Conservation (phyloP, 2,113 vertebrate genomes). For the Ariopsis seemanni region DNA sequence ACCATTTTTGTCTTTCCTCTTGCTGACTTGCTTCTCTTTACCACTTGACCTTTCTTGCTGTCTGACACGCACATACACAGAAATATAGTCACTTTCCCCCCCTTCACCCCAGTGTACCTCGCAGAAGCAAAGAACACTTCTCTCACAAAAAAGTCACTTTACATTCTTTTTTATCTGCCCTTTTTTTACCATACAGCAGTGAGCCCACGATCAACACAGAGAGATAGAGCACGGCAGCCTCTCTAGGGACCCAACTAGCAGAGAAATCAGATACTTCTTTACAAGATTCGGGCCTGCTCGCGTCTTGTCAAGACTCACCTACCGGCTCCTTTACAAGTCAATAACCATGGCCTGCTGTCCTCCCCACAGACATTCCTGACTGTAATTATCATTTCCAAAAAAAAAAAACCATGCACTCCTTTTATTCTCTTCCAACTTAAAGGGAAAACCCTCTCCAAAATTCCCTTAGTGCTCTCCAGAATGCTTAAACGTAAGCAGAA, state of each 20-base stretch:
- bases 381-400: conserved; percentile 58
- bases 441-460: conserved; percentile 5
- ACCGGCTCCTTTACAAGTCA: conserved; percentile 73
- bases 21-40: conserved; percentile 84
- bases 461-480: neutral
- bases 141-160: conserved; percentile 79
- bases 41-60: conserved; percentile 78
- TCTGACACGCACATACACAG: conserved; percentile 68
- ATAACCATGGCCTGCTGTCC: conserved; percentile 68
- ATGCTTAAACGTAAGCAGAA: conserved; percentile 43
- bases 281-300: conserved; percentile 68
- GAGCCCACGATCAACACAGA: conserved; percentile 76
- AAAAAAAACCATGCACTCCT: conserved; percentile 52
- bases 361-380: conserved; percentile 47
- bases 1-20: conserved; percentile 83
- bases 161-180: conserved; percentile 56
- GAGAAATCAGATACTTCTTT: conserved; percentile 81
- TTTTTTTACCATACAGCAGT: conserved; percentile 77
- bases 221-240: conserved; percentile 66
- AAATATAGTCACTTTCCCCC: conserved; percentile 60
- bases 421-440: conserved; percentile 23
- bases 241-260: conserved; percentile 89
- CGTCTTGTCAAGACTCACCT: conserved; percentile 77
- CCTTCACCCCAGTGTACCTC: conserved; percentile 40
- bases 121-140: conserved; percentile 79